A percentile compares a stretch with the other conserved stretches of the same genome.
Conservation (phyloP, 2,888 invertebrate species). For the Epinotia nisella region DNA sequence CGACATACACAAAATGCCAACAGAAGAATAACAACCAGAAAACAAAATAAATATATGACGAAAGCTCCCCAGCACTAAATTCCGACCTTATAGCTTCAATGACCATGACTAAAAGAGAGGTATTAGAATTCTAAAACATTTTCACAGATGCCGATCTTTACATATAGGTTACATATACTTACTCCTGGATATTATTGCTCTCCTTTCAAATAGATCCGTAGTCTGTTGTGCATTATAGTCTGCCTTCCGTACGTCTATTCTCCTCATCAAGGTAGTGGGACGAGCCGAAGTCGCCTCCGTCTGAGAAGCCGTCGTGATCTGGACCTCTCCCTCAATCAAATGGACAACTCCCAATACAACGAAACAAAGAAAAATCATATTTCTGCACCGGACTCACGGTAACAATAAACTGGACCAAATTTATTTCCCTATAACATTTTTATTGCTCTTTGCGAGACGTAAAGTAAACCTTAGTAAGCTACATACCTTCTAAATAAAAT, state of each 20-base stretch:
- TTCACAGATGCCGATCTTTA: neutral
- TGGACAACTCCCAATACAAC: constrained; percentile 1
- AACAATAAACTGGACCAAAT: constrained; percentile 29
- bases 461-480: neutral
- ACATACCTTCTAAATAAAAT: neutral
- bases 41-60: no score
- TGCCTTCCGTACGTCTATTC: constrained; percentile 50
- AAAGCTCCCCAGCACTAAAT: no score
- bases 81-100: no score
- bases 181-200: constrained; percentile 38
- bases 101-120: no score
- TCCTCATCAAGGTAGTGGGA: constrained; percentile 53
- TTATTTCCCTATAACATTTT: constrained; percentile 33
- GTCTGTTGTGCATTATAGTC: constrained; percentile 35
- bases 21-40: no score
- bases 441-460: constrained; percentile 16
- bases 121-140: neutral
- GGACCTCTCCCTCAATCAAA: neutral
- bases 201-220: constrained; percentile 50
- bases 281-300: constrained; percentile 51
- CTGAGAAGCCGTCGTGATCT: neutral
- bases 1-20: no score
- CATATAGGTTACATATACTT: neutral
- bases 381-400: constrained; percentile 5
- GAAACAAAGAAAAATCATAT: constrained; percentile 17